Evolutionary conservation across 2,888 invertebrate genomes (phyloP).

Genomic region (Strigamia maritima): DNA sequence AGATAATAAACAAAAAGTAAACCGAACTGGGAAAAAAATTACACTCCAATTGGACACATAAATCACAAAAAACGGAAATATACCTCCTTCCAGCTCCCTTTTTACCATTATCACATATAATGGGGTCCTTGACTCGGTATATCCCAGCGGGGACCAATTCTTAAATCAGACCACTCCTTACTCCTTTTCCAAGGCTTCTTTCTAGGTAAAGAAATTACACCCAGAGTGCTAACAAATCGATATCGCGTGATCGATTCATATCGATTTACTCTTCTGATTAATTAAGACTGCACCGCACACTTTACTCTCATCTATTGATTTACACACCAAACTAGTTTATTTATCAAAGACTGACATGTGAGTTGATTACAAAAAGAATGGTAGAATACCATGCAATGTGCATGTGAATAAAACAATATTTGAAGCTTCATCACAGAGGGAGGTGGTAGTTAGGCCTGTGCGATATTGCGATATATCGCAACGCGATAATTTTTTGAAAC

Average conservation of each 20-base stretch:
- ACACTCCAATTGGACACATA: slow-evolving; percentile 32
- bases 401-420: neutral
- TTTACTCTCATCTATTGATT: slow-evolving; percentile 8
- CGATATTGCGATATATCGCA: no score
- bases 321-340: neutral
- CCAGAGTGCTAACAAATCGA: neutral
- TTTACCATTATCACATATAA: slow-evolving; percentile 31
- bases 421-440: neutral
- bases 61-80: slow-evolving; percentile 26
- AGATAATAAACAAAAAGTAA: slow-evolving; percentile 14
- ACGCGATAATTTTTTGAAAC: no score
- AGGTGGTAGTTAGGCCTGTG: no score
- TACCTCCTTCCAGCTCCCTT: neutral
- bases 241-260: neutral
- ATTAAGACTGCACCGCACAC: neutral
- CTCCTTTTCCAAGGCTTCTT: slow-evolving; percentile 13
- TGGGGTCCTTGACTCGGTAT: slow-evolving; percentile 21
- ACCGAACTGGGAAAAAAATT: slow-evolving; percentile 23
- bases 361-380: neutral
- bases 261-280: neutral
- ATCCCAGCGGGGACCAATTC: slow-evolving; percentile 32
- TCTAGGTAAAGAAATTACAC: slow-evolving; percentile 20
- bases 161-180: slow-evolving; percentile 34
- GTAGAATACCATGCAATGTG: neutral
- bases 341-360: neutral